Evolutionary conservation across 2,797 vertebrate genomes (phyloP).

Genomic region (Mormyrops attenuatus): DNA sequence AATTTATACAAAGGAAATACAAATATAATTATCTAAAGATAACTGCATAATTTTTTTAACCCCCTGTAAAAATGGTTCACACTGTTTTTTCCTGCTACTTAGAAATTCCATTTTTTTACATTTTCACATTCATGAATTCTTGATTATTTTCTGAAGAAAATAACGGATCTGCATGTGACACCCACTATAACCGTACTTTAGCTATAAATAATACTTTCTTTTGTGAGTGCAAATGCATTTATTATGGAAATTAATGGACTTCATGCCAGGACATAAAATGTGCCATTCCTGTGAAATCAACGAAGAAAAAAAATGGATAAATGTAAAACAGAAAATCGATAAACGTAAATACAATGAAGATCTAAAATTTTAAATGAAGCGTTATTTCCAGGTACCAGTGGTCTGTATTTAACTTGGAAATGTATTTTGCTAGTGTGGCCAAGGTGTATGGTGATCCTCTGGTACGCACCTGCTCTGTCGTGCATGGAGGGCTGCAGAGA

Average conservation of each 20-base stretch:
- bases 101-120: neutral
- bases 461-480: neutral
- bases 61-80: neutral
- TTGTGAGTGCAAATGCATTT: neutral
- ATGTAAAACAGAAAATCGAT: neutral
- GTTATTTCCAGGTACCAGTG: neutral
- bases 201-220: slow-evolving; percentile 2
- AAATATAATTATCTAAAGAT: neutral
- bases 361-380: neutral
- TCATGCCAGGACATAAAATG: neutral
- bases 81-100: neutral
- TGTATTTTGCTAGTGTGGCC: neutral
- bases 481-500: neutral
- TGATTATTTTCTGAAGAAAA: neutral
- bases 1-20: neutral
- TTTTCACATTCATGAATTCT: neutral
- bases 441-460: neutral
- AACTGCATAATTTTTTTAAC: neutral
- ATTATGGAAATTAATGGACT: slow-evolving; percentile 5
- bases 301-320: neutral
- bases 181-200: neutral
- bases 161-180: neutral
- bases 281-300: neutral
- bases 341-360: neutral
- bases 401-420: neutral